Evolutionary conservation across 53 echinoderm and acorn worm species (phyloP).

Genomic region (Temnopleurus reevesii): DNA sequence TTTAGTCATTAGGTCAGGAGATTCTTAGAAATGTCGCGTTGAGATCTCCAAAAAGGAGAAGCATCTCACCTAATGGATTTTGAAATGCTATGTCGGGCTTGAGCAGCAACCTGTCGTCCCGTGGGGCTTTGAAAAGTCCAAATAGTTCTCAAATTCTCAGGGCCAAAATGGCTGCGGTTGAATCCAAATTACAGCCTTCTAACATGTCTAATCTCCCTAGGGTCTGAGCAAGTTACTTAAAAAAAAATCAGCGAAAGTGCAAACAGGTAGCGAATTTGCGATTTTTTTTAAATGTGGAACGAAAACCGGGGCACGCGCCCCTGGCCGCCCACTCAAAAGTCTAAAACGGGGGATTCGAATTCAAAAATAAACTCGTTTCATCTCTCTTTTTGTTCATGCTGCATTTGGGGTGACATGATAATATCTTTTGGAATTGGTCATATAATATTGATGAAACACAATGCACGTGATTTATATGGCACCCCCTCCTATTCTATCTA

Average conservation of each 20-base stretch:
- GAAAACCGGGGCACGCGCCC: slow-evolving; percentile 1
- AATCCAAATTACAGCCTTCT: background rate
- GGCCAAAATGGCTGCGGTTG: background rate
- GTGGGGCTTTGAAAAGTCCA: background rate
- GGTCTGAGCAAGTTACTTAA: background rate
- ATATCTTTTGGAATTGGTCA: background rate
- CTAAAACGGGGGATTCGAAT: background rate
- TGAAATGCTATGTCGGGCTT: background rate
- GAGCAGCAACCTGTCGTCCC: background rate
- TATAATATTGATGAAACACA: background rate
- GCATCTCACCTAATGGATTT: background rate
- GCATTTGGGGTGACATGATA: background rate
- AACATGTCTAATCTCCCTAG: background rate
- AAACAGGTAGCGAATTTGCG: slow-evolving; percentile 6
- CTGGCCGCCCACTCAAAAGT: background rate
- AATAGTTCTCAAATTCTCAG: background rate
- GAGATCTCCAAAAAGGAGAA: background rate
- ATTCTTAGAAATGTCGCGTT: background rate
- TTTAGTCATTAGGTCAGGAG: no score
- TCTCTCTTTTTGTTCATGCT: background rate
- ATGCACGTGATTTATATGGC: background rate
- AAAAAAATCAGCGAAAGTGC: background rate
- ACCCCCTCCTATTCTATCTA: slow-evolving; percentile 30
- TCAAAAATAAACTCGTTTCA: background rate
- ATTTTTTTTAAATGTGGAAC: slow-evolving; percentile 19